A percentile compares a stretch with the other conserved stretches of the same genome.
phyloP scores from a whole-genome alignment of 1,140 invertebrate species.

The Drosophila rhopaloa region DNA sequence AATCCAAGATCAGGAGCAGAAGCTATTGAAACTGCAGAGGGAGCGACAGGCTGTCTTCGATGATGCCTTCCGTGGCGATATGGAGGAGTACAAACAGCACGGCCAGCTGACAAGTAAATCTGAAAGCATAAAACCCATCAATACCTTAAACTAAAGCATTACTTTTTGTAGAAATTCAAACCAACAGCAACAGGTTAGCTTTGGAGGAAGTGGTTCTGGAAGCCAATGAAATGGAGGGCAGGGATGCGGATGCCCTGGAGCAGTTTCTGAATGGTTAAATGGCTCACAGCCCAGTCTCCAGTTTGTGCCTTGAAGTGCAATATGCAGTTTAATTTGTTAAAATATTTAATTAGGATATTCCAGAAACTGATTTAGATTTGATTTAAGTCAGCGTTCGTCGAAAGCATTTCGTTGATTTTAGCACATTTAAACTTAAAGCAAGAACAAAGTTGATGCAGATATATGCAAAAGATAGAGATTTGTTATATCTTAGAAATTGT shows the following conservation, averaged over 20 bases:
- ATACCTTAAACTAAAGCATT: background rate
- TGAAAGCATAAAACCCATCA: too few species aligned
- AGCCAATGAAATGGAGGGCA: constrained; percentile 75
- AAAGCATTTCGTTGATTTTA: too few species aligned
- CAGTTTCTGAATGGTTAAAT: constrained; percentile 86
- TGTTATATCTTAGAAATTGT: background rate
- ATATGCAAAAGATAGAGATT: background rate
- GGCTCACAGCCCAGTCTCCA: background rate
- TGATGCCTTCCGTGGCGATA: constrained; percentile 88
- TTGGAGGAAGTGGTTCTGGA: constrained; percentile 87
- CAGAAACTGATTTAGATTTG: background rate
- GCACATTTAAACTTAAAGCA: too few species aligned
- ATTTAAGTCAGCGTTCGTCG: background rate
- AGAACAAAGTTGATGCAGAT: background rate
- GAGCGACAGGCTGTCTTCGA: constrained; percentile 89
- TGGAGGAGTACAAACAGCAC: constrained; percentile 87
- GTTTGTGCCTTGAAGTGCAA: constrained; percentile 51
- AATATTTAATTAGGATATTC: constrained; percentile 4
- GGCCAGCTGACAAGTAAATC: constrained; percentile 87
- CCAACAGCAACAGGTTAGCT: constrained; percentile 65
- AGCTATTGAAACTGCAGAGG: constrained; percentile 85
- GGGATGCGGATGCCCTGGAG: constrained; percentile 86
- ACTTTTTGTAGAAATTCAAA: constrained; percentile 52
- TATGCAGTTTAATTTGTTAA: constrained; percentile 25
- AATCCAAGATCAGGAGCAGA: constrained; percentile 86